These are phyloP conservation scores for Propithecus deckenii DNA, from an alignment of 2,797 vertebrate species.

Conservation along the genomic window DNA sequence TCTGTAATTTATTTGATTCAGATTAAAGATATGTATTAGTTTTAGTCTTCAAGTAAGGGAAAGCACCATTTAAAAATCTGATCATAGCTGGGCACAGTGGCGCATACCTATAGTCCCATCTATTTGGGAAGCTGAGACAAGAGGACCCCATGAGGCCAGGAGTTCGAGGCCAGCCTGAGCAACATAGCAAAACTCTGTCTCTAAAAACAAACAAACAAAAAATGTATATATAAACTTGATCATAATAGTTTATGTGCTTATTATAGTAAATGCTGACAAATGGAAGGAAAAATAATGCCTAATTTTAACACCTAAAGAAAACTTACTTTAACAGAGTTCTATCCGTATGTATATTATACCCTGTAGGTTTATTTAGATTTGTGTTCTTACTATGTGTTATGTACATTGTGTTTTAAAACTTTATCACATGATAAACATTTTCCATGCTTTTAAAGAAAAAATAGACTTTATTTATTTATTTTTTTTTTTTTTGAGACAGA, in stretches of 20 bases:
- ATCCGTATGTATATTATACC: background rate
- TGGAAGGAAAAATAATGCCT: background rate
- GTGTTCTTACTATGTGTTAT: background rate
- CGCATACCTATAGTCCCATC: background rate
- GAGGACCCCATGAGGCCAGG: background rate
- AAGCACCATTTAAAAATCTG: conserved; percentile 30
- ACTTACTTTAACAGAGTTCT: background rate
- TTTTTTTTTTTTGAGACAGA: no score
- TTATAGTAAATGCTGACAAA: conserved; percentile 7
- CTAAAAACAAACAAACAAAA: background rate
- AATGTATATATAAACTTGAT: background rate
- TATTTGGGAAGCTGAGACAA: background rate
- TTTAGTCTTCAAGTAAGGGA: conserved; percentile 13
- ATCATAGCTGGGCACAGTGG: background rate
- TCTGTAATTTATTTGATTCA: background rate
- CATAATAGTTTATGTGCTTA: conserved; percentile 10
- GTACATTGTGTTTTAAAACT: background rate
- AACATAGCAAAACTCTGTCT: background rate
- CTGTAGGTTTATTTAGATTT: background rate
- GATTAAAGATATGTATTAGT: conserved; percentile 26
- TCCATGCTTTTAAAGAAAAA: background rate
- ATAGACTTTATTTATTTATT: background rate
- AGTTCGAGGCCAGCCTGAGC: background rate
- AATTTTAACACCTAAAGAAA: background rate
- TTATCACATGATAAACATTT: background rate